These are phyloP conservation scores for Rhorus exstirpatorius DNA, from an alignment of 2,888 invertebrate species.

Conservation along the genomic window DNA sequence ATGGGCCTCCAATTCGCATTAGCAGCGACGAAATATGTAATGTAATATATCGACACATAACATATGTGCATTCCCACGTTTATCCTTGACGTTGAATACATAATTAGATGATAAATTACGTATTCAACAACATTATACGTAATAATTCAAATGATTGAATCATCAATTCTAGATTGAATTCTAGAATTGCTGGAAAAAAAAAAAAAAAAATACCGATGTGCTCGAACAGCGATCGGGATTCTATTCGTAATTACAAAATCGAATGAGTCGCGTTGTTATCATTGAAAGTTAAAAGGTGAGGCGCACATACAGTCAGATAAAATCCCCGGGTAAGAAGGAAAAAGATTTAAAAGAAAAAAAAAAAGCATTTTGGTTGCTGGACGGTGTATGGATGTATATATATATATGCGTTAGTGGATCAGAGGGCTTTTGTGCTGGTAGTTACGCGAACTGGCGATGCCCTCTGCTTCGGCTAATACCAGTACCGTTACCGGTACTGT, in stretches of 20 bases:
- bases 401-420: too few species aligned
- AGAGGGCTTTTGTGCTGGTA: constrained; percentile 59
- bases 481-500: constrained; percentile 35
- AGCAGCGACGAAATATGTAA: too few species aligned
- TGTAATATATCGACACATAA: too few species aligned
- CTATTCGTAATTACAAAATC: background rate
- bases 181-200: too few species aligned
- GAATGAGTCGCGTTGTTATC: constrained; percentile 14
- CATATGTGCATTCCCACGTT: too few species aligned
- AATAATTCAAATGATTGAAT: too few species aligned
- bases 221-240: background rate
- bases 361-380: constrained; percentile 20
- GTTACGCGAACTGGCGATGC: constrained; percentile 47
- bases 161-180: too few species aligned
- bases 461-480: constrained; percentile 62
- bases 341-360: constrained; percentile 10
- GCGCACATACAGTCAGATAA: background rate
- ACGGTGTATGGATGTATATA: constrained; percentile 52
- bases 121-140: background rate
- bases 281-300: constrained; percentile 21
- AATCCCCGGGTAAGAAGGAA: constrained; percentile 12
- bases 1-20: too few species aligned
- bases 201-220: constrained; percentile 4
- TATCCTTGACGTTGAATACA: constrained; percentile 11
- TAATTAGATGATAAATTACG: background rate